These are phyloP conservation scores for Leptatherina wallacei DNA, from an alignment of 2,797 vertebrate genomes.

Conservation along the genomic window DNA sequence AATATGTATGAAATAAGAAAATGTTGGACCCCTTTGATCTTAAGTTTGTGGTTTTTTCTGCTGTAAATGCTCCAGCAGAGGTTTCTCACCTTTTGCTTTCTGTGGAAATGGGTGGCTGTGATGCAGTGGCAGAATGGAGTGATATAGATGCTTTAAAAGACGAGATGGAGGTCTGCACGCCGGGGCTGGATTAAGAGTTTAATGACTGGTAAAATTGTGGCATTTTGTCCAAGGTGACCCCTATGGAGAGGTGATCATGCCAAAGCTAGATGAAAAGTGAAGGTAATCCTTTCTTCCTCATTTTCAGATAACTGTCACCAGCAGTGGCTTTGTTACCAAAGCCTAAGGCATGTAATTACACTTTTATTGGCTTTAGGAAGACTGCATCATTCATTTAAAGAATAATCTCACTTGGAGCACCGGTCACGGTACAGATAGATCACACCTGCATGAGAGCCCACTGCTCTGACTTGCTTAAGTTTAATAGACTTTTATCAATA, in stretches of 20 bases:
- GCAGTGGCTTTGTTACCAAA: constrained; percentile 74
- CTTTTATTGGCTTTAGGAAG: constrained; percentile 83
- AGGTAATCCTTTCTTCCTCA: constrained; percentile 82
- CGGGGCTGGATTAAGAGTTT: constrained; percentile 82
- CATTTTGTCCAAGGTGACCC: constrained; percentile 85
- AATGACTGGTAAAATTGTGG: constrained; percentile 88
- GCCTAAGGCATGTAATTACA: constrained; percentile 83
- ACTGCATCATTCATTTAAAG: constrained; percentile 81
- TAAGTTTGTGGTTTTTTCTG: constrained; percentile 23
- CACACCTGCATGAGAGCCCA: constrained; percentile 67
- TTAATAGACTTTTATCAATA: constrained; percentile 71
- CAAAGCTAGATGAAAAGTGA: constrained; percentile 76
- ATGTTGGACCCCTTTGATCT: constrained; percentile 36
- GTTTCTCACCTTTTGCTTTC: constrained; percentile 50
- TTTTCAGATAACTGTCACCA: constrained; percentile 77
- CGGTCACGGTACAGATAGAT: constrained; percentile 67
- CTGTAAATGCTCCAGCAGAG: constrained; percentile 22
- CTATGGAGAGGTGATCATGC: constrained; percentile 73
- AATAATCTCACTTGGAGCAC: constrained; percentile 73
- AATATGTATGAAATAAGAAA: constrained; percentile 55
- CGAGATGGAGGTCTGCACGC: constrained; percentile 68
- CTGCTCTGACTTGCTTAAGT: constrained; percentile 51
- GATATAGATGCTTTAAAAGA: constrained; percentile 76
- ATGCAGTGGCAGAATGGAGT: constrained; percentile 50
- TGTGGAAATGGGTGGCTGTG: constrained; percentile 36